A percentile compares a stretch with the other conserved stretches of the same genome.
phyloP scores from a whole-genome alignment of 2,113 vertebrate genomes.

The Istiophorus platypterus region DNA sequence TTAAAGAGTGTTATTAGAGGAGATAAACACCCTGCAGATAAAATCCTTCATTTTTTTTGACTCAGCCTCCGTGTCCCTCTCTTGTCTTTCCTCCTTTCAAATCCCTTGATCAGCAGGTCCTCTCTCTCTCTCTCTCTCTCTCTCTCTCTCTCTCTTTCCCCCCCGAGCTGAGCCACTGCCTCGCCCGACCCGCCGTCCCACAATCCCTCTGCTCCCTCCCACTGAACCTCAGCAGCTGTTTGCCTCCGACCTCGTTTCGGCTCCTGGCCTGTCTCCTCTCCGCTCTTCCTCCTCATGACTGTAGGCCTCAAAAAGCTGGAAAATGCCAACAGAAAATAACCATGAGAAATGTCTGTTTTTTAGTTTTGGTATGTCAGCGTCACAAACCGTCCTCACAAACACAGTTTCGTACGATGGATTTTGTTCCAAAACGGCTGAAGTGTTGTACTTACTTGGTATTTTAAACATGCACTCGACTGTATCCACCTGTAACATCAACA shows the following conservation, averaged over 20 bases:
- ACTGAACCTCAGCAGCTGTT: background rate
- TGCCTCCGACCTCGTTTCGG: conserved; percentile 2
- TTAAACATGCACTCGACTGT: background rate
- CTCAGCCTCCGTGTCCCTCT: conserved; percentile 8
- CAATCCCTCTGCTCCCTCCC: conserved; percentile 38
- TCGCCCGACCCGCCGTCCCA: background rate
- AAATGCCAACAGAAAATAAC: no score
- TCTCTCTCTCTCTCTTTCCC: no score
- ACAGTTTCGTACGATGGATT: no score
- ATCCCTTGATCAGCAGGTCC: conserved; percentile 14
- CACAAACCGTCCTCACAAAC: background rate
- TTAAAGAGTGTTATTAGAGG: background rate
- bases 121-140: conserved; percentile 29
- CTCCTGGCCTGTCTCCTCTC: background rate
- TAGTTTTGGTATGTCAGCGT: background rate
- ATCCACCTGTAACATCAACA: background rate
- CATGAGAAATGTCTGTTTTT: background rate
- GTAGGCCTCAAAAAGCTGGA: conserved; percentile 12
- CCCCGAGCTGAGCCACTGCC: conserved; percentile 4
- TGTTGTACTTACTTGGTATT: no score
- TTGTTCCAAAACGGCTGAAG: no score
- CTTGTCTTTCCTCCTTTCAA: conserved; percentile 4
- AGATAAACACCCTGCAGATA: background rate
- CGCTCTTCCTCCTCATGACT: background rate
- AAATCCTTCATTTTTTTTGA: background rate